Conservation (phyloP, 2,888 invertebrate genomes). For the Amblyteles armatorius region DNA sequence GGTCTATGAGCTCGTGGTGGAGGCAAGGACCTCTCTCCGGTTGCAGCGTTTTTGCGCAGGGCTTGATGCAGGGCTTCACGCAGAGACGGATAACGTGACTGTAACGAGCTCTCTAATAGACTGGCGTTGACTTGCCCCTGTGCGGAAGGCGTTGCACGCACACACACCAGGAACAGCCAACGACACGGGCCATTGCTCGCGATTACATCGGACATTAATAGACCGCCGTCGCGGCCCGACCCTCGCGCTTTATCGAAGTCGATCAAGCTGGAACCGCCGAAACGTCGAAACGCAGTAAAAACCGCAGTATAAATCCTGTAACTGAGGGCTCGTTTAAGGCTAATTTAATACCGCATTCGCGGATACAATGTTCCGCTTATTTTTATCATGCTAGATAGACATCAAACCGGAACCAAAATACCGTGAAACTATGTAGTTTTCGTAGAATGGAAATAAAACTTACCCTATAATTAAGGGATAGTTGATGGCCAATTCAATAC, state of each 20-base stretch:
- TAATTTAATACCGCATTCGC: not conserved
- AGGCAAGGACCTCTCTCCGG: slow-evolving; percentile 23
- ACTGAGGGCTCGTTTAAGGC: not conserved
- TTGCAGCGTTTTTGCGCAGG: slow-evolving; percentile 51
- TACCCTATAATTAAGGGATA: not conserved
- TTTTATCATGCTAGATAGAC: not conserved
- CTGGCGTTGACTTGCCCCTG: slow-evolving; percentile 50
- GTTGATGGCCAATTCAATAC: not conserved
- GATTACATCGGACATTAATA: slow-evolving; percentile 67
- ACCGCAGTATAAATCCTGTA: not conserved
- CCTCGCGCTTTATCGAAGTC: not conserved
- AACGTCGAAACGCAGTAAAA: not conserved
- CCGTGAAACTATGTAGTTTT: not conserved
- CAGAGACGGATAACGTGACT: slow-evolving; percentile 58
- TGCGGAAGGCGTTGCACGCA: slow-evolving; percentile 45
- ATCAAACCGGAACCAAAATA: not conserved
- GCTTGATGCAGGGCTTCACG: slow-evolving; percentile 31
- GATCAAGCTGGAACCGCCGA: not conserved
- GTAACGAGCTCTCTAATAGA: slow-evolving; percentile 66
- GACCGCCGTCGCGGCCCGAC: slow-evolving; percentile 10
- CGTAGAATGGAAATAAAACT: not conserved
- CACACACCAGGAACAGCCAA: slow-evolving; percentile 13
- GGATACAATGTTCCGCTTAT: not conserved
- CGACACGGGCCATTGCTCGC: slow-evolving; percentile 38
- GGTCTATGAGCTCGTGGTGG: slow-evolving; percentile 1